Evolutionary conservation across 2,113 vertebrate species (phyloP).

Genomic region (Colossoma macropomum): DNA sequence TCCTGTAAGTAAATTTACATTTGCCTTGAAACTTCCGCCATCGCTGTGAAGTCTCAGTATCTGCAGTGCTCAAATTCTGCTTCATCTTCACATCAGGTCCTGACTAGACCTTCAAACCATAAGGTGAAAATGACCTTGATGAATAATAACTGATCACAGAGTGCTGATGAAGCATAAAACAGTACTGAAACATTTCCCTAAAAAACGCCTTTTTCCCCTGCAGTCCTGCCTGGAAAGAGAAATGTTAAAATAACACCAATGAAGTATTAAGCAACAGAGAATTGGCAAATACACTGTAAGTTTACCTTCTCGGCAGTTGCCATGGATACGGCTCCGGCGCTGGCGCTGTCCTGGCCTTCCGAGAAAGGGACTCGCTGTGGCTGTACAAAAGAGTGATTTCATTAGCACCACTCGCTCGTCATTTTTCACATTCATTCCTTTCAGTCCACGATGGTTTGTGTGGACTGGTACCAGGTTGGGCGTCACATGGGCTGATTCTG

Average conservation of each 20-base stretch:
- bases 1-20: not conserved
- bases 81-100: slow-evolving; percentile 8
- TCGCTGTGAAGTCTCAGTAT: not conserved
- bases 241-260: not conserved
- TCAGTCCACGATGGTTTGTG: not conserved
- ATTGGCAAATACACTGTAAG: slow-evolving; percentile 38
- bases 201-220: not conserved
- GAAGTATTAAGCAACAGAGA: not conserved
- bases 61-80: not conserved
- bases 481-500: not conserved
- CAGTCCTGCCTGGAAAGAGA: not conserved
- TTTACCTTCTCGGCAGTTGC: slow-evolving; percentile 50
- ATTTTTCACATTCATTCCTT: slow-evolving; percentile 28
- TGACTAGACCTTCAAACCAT: not conserved
- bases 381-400: slow-evolving; percentile 47
- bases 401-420: slow-evolving; percentile 38
- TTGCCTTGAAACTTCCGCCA: not conserved
- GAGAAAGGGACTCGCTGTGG: slow-evolving; percentile 21
- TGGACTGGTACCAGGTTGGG: not conserved
- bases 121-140: slow-evolving; percentile 45
- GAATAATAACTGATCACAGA: not conserved
- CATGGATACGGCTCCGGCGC: slow-evolving; percentile 47
- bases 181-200: not conserved
- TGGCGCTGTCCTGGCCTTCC: slow-evolving; percentile 19
- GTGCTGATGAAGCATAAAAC: slow-evolving; percentile 4